Percentiles rank a stretch among this genome's conserved stretches.
These are phyloP conservation scores for Oxygymnocypris stewartii DNA, from an alignment of 2,113 vertebrate genomes.

Conservation along the genomic window DNA sequence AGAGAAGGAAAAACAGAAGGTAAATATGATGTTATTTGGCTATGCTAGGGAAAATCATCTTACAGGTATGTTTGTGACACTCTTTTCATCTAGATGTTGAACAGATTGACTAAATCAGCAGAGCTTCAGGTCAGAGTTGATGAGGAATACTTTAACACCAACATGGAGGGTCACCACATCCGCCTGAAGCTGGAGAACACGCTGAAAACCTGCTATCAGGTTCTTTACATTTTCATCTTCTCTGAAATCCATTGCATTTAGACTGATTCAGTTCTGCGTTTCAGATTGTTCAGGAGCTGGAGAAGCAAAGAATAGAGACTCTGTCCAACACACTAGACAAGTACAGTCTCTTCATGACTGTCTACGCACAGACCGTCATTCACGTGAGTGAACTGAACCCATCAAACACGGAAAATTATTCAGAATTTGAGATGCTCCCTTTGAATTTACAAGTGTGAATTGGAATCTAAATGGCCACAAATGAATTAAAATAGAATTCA, in stretches of 20 bases:
- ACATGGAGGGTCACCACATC: conserved; percentile 80
- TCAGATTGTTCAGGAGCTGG: conserved; percentile 83
- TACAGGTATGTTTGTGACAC: not conserved
- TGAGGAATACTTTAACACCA: conserved; percentile 84
- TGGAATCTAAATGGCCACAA: not conserved
- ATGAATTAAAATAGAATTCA: not conserved
- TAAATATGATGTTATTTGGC: conserved; percentile 46
- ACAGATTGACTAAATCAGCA: conserved; percentile 85
- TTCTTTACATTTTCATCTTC: conserved; percentile 47
- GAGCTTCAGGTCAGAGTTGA: conserved; percentile 79
- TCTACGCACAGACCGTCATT: conserved; percentile 79
- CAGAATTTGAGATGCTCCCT: not conserved
- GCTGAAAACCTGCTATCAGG: conserved; percentile 84
- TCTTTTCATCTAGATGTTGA: conserved; percentile 75
- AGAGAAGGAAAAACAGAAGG: conserved; percentile 84
- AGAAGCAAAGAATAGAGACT: conserved; percentile 84
- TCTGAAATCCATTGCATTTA: not conserved
- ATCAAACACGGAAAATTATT: not conserved
- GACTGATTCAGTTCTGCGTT: conserved; percentile 35
- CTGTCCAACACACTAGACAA: conserved; percentile 78
- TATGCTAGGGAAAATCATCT: too few relatives aligned
- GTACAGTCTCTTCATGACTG: conserved; percentile 82
- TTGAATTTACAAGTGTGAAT: too few relatives aligned
- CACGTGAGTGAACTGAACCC: conserved; percentile 73
- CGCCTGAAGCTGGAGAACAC: conserved; percentile 86